phyloP scores from a whole-genome alignment of 1,140 invertebrate species.

The Asobara japonica region DNA sequence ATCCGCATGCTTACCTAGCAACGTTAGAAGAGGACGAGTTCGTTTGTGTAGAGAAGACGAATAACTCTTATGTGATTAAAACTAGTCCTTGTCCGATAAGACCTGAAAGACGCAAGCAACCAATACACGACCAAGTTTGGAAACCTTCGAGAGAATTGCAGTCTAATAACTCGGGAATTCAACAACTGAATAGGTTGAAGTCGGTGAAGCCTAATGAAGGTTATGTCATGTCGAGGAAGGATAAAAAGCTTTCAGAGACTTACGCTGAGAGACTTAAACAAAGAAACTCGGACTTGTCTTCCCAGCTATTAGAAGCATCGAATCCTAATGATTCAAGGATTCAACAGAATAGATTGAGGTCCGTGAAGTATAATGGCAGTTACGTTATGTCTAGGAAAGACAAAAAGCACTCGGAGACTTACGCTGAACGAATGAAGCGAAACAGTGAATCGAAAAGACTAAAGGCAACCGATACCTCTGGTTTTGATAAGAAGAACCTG shows the following conservation, averaged over 20 bases:
- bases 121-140: too few species aligned
- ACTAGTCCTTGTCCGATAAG: slow-evolving; percentile 58
- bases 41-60: slow-evolving; percentile 52
- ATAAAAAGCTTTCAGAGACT: slow-evolving; percentile 61
- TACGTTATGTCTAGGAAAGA: slow-evolving; percentile 61
- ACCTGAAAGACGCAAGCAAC: slow-evolving; percentile 44
- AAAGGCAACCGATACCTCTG: not conserved
- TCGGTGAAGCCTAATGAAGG: too few species aligned
- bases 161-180: too few species aligned
- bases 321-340: too few species aligned
- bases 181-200: not conserved
- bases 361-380: too few species aligned
- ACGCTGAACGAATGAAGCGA: slow-evolving; percentile 52
- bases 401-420: slow-evolving; percentile 61
- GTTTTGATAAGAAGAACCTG: not conserved
- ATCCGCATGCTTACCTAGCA: not conserved
- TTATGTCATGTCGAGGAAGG: slow-evolving; percentile 59
- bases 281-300: too few species aligned
- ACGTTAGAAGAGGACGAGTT: slow-evolving; percentile 54
- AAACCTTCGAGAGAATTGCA: too few species aligned
- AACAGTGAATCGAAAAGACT: slow-evolving; percentile 19
- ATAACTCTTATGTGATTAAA: slow-evolving; percentile 53
- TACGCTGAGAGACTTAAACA: slow-evolving; percentile 55
- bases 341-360: not conserved
- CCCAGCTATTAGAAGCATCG: too few species aligned